phyloP scores from a whole-genome alignment of 2,113 vertebrate genomes.

The Hippocampus barbouri region DNA sequence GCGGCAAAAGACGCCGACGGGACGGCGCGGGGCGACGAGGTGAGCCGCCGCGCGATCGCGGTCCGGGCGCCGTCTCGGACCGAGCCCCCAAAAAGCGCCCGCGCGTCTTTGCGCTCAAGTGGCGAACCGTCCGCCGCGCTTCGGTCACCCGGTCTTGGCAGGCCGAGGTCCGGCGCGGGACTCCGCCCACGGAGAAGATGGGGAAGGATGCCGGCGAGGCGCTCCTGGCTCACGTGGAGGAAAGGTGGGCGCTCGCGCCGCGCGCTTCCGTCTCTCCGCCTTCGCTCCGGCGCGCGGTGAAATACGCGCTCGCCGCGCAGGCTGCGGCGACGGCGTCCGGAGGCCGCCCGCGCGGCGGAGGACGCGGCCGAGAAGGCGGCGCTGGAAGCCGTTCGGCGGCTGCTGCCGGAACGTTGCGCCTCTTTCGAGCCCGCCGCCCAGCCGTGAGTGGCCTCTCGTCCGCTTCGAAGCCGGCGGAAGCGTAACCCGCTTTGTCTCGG shows the following conservation, averaged over 20 bases:
- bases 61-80: background rate
- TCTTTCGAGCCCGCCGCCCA: conserved; percentile 51
- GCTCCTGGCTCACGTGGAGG: conserved; percentile 46
- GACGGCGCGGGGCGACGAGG: background rate
- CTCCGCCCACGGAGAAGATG: conserved; percentile 32
- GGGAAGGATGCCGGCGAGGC: conserved; percentile 46
- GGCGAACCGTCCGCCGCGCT: too few relatives aligned
- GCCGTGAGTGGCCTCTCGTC: conserved; percentile 53
- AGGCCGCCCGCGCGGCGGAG: conserved; percentile 58
- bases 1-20: background rate
- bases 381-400: conserved; percentile 56
- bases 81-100: too few relatives aligned
- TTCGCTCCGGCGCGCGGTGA: too few relatives aligned
- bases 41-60: background rate
- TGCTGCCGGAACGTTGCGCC: conserved; percentile 53
- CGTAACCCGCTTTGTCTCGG: conserved; percentile 7
- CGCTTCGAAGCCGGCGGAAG: background rate
- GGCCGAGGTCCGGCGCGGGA: conserved; percentile 23
- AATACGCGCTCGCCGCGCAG: conserved; percentile 25
- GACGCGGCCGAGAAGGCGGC: conserved; percentile 61
- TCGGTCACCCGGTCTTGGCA: conserved; percentile 10
- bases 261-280: background rate
- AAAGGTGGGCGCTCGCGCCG: conserved; percentile 33
- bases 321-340: conserved; percentile 56
- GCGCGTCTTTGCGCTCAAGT: too few relatives aligned